Evolutionary conservation across 1,140 invertebrate genomes (phyloP), one percentile per base, ranked within the genome.

Genomic region (Drosophila pseudoobscura): DNA sequence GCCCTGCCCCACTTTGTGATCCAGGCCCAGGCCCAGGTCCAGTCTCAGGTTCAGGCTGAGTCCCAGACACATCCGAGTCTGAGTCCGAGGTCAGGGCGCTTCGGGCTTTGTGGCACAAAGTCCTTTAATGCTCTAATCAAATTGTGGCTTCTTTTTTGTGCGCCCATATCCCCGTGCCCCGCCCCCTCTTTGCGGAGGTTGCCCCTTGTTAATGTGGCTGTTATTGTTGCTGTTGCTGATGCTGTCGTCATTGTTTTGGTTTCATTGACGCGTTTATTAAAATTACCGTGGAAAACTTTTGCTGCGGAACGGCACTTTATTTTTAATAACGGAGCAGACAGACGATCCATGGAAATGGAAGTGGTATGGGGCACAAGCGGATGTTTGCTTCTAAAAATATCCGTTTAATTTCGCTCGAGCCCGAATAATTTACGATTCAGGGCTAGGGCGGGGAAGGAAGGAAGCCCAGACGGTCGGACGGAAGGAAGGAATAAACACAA

Each of bases 61-160:
- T n/a, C 45, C 51, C 59, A 59, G 24, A 29, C 20, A 31, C 31
- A 43, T n/a, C 11, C 35, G 35, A 51, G 58, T 59, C 72, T 49
- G 68, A 9, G 58, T 59, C 72, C 53, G 68, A 9, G 46, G 69
- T 64, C 79, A 62, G 43, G 56, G 72, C 78, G 82, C 83, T 83
- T 69, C 65, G 49, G 78, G 83, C 79, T 76, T 83, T 79, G 80
- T 76, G 75, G 59, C 71, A 72, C 74, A 87, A 87, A 87, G 83
- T 87, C 83, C 71, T 88, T 87, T 87, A 87, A 88, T 88, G 83
- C 83, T 87, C 75, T 87, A 87, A 87, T 87, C 83, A 87, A 87
- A 87, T 87, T 87, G 83, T 87, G 83, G 83, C 71, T 87, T 87
- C 83, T 87, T 83, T 87, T 88, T 78, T 74, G 70, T 64, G 83